These are phyloP conservation scores for Allacma fusca DNA, from an alignment of 2,888 invertebrate species.

Conservation along the genomic window DNA sequence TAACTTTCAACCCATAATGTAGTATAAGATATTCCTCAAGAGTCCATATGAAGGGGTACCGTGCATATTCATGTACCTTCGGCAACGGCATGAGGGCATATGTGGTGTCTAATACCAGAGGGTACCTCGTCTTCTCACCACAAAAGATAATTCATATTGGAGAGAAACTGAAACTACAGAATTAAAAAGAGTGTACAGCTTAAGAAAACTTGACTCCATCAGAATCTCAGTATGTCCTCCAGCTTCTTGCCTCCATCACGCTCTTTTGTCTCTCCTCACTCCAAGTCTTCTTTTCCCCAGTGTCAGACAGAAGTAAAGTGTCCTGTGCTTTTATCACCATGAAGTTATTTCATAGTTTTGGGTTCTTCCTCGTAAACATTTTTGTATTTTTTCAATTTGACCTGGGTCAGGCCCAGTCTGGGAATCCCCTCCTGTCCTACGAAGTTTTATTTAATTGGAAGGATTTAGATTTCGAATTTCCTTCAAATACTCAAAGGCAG, in stretches of 20 bases:
- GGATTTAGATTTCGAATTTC: constrained; percentile 76
- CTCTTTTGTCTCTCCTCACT: background rate
- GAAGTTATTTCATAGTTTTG: background rate
- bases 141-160: background rate
- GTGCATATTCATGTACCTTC: background rate
- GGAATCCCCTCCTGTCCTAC: constrained; percentile 33
- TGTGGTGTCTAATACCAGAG: background rate
- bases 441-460: constrained; percentile 80
- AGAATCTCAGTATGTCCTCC: background rate
- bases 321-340: background rate
- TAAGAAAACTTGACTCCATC: background rate
- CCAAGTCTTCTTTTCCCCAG: background rate
- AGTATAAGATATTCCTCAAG: too few relatives aligned
- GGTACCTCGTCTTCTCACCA: background rate
- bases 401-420: background rate
- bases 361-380: background rate
- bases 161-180: constrained; percentile 16
- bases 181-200: background rate
- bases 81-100: background rate
- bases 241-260: background rate
- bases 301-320: background rate
- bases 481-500: constrained; percentile 67
- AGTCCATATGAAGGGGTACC: too few relatives aligned
- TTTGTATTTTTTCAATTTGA: background rate
- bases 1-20: background rate